A percentile compares a stretch with the other conserved stretches of the same genome.
Evolutionary conservation across 2,113 vertebrate species (phyloP).

Genomic region (Stercorarius parasiticus): DNA sequence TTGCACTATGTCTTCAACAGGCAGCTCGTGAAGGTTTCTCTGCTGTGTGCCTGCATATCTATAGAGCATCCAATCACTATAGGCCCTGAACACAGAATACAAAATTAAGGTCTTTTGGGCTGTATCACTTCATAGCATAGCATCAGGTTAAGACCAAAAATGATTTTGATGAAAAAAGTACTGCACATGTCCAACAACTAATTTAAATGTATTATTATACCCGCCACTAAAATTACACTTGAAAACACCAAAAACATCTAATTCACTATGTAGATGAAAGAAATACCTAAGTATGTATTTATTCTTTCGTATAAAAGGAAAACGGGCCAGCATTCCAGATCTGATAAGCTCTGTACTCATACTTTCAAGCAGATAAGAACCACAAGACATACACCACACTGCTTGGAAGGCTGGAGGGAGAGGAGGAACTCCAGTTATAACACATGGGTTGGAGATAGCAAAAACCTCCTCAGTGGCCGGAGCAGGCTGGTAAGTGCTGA

Average conservation of each 20-base stretch:
- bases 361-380: slow-evolving; percentile 35
- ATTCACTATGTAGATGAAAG: not conserved
- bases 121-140: not conserved
- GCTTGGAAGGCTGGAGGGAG: not conserved
- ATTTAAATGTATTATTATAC: not conserved
- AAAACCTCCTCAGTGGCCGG: not conserved
- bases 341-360: slow-evolving; percentile 35
- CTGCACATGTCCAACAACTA: not conserved
- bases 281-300: not conserved
- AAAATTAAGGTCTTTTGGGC: not conserved
- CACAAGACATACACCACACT: slow-evolving; percentile 10
- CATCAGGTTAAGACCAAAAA: not conserved
- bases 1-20: not conserved
- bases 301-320: not conserved
- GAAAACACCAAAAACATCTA: not conserved
- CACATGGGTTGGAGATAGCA: not conserved
- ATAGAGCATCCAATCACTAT: not conserved
- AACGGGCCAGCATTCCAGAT: slow-evolving; percentile 21
- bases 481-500: not conserved
- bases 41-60: not conserved
- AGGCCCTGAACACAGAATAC: not conserved
- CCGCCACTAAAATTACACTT: not conserved
- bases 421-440: slow-evolving; percentile 6
- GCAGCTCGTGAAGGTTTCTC: not conserved
- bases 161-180: not conserved